A percentile compares a stretch with the other conserved stretches of the same genome.
phyloP scores from a whole-genome alignment of 2,797 vertebrate species.

The Sus cebifrons region DNA sequence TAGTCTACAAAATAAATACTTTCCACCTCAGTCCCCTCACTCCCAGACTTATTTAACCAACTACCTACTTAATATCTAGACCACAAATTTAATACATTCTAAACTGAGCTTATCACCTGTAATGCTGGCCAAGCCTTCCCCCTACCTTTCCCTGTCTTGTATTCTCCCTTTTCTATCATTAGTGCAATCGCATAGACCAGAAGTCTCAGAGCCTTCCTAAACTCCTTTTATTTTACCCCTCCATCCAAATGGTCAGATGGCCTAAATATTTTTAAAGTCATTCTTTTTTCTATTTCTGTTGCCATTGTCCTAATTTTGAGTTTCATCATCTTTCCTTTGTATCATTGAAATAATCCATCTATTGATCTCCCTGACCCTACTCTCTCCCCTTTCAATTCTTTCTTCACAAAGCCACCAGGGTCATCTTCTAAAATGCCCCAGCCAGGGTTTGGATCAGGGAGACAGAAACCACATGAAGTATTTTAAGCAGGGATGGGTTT shows the following conservation, averaged over 20 bases:
- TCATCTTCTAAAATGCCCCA: slow-evolving; percentile 26
- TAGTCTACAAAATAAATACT: slow-evolving; percentile 31
- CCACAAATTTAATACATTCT: slow-evolving; percentile 30
- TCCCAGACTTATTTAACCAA: slow-evolving; percentile 44
- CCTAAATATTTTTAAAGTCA: slow-evolving; percentile 14
- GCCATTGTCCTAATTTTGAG: background rate
- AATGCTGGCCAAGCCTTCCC: background rate
- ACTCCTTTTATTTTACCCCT: background rate
- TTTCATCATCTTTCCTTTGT: background rate
- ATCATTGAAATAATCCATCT: slow-evolving; percentile 28
- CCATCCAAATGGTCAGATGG: background rate
- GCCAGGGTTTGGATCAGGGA: background rate
- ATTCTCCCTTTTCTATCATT: background rate
- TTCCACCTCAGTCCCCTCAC: background rate
- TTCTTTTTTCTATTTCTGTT: background rate
- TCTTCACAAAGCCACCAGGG: background rate
- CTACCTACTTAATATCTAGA: slow-evolving; percentile 60
- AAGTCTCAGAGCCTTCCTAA: background rate
- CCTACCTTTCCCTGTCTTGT: background rate
- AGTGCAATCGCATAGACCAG: too few relatives aligned
- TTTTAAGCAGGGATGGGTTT: background rate
- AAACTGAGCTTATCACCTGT: background rate
- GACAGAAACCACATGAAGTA: background rate
- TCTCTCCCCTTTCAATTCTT: background rate
- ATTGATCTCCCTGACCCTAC: background rate